Percentiles rank a stretch among this genome's conserved stretches.
These are phyloP conservation scores for Halocynthia roretzi DNA, from an alignment of 23 tunicate genomes.

Conservation along the genomic window DNA sequence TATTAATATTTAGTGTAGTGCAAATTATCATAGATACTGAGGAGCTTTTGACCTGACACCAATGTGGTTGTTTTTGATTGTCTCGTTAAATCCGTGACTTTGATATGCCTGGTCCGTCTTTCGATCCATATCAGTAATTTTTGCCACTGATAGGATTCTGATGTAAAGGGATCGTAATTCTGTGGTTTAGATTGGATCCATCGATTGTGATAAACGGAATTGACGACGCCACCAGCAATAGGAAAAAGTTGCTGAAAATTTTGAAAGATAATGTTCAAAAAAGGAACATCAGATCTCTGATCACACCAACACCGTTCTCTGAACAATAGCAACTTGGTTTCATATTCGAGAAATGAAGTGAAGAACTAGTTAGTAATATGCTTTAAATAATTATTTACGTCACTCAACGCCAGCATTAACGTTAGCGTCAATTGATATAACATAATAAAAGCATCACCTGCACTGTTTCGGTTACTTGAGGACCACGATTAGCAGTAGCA, in stretches of 20 bases:
- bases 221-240: constrained; percentile 63
- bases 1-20: neutral
- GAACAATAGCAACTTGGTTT: too few relatives aligned
- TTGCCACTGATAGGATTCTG: constrained; percentile 17
- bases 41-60: constrained; percentile 30
- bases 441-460: neutral
- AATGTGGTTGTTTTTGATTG: constrained; percentile 21
- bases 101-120: constrained; percentile 48
- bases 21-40: neutral
- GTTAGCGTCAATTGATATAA: too few relatives aligned
- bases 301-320: too few relatives aligned
- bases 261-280: neutral
- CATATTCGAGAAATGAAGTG: too few relatives aligned
- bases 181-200: constrained; percentile 3
- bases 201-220: constrained; percentile 42
- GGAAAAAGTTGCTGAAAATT: constrained; percentile 33
- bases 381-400: too few relatives aligned
- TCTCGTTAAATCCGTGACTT: constrained; percentile 19
- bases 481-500: constrained; percentile 4
- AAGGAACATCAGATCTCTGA: too few relatives aligned
- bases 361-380: too few relatives aligned
- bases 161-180: neutral
- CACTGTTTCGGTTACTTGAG: neutral
- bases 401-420: too few relatives aligned
- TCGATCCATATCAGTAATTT: constrained; percentile 64